Conservation (phyloP, 2,797 vertebrate genomes). For the Eutrigla gurnardus region DNA sequence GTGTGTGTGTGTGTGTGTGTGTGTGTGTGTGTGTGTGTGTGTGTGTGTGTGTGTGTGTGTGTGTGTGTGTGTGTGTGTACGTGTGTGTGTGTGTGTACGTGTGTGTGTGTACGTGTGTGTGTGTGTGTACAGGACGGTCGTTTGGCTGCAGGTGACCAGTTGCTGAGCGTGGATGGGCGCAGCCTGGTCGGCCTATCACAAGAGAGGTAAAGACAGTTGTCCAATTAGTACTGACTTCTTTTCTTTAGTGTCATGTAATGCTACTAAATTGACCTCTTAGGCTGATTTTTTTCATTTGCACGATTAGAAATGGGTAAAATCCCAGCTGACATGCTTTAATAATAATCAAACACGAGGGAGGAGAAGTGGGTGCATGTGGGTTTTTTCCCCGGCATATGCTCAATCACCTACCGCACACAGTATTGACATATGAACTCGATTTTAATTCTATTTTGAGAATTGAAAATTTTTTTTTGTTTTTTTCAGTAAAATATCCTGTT, state of each 20-base stretch:
- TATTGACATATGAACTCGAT: slow-evolving; percentile 14
- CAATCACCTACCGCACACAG: neutral
- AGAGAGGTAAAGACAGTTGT: slow-evolving; percentile 88
- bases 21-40: slow-evolving; percentile 5
- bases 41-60: slow-evolving; percentile 2
- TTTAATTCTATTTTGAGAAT: slow-evolving; percentile 18
- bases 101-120: slow-evolving; percentile 2
- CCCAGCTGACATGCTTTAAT: slow-evolving; percentile 17
- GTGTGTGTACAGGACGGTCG: slow-evolving; percentile 89
- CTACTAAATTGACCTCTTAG: too few relatives aligned
- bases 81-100: neutral
- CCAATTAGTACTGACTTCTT: neutral
- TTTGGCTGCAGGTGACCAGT: slow-evolving; percentile 95
- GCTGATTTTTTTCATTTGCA: slow-evolving; percentile 2
- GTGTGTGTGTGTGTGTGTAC: neutral
- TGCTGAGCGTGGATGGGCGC: slow-evolving; percentile 97
- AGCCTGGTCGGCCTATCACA: slow-evolving; percentile 97
- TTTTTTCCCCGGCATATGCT: neutral
- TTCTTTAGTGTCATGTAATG: neutral
- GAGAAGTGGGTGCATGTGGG: slow-evolving; percentile 1
- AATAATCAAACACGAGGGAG: slow-evolving; percentile 6
- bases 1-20: neutral
- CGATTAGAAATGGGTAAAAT: slow-evolving; percentile 8
- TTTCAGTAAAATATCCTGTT: neutral
- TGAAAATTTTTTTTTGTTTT: too few relatives aligned